A percentile compares a stretch with the other conserved stretches of the same genome.
Evolutionary conservation across 2,888 invertebrate species (phyloP).

Genomic region (Petrophora chlorosata): DNA sequence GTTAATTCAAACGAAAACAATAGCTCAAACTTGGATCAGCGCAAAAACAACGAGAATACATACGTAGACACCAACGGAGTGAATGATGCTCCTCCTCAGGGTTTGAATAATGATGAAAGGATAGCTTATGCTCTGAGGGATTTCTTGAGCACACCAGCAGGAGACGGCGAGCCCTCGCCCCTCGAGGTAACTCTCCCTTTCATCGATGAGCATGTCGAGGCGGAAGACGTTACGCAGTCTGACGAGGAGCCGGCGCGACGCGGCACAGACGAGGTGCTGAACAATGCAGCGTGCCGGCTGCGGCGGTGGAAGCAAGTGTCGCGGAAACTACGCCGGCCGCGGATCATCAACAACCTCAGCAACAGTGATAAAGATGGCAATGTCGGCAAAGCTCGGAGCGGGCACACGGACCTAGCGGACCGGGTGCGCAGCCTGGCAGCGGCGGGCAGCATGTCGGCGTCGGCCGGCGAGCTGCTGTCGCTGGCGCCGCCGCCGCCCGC

Average conservation of each 20-base stretch:
- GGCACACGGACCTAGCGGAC: constrained; percentile 76
- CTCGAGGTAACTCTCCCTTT: constrained; percentile 61
- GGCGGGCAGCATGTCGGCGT: constrained; percentile 74
- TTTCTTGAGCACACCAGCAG: constrained; percentile 58
- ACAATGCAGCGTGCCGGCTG: constrained; percentile 77
- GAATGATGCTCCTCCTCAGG: constrained; percentile 48
- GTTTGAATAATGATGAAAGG: constrained; percentile 63
- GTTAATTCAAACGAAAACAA: constrained; percentile 67
- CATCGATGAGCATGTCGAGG: constrained; percentile 66
- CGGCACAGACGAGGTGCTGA: constrained; percentile 69
- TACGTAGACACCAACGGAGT: constrained; percentile 49
- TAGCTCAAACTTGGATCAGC: constrained; percentile 55
- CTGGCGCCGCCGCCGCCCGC: constrained; percentile 76
- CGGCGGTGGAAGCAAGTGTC: constrained; percentile 80
- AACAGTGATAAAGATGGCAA: constrained; percentile 57
- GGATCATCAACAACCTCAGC: constrained; percentile 77
- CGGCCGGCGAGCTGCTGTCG: constrained; percentile 73
- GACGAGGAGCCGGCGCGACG: constrained; percentile 63
- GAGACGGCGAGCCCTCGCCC: constrained; percentile 53
- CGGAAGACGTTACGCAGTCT: constrained; percentile 55
- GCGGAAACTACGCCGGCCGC: constrained; percentile 74
- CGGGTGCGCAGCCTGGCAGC: constrained; percentile 74
- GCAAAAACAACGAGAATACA: constrained; percentile 52
- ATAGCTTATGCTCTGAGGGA: constrained; percentile 70
- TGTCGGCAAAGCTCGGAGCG: constrained; percentile 49